These are phyloP conservation scores for Petrocephalus schoutedeni DNA, from an alignment of 2,797 vertebrate species.

Conservation along the genomic window DNA sequence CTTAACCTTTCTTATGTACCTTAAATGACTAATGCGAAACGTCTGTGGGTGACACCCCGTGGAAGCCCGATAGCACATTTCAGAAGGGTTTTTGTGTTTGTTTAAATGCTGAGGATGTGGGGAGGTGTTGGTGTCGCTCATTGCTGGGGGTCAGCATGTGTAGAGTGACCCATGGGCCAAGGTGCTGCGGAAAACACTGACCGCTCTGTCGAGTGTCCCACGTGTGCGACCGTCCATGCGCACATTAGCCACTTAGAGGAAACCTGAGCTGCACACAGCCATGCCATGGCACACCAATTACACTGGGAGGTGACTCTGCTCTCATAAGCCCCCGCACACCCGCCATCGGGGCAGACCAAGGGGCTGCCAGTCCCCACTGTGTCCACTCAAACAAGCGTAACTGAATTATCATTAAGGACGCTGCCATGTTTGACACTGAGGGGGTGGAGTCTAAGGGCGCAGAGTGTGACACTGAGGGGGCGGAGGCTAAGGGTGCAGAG, in stretches of 20 bases:
- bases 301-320: conserved; percentile 54
- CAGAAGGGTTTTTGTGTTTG: conserved; percentile 19
- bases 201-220: conserved; percentile 51
- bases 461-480: background rate
- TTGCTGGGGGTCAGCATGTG: conserved; percentile 53
- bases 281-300: conserved; percentile 57
- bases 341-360: conserved; percentile 36
- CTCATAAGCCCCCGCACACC: conserved; percentile 47
- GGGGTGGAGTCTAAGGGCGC: background rate
- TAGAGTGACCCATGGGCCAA: conserved; percentile 60
- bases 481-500: background rate
- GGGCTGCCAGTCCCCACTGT: background rate
- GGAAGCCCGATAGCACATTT: conserved; percentile 31
- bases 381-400: conserved; percentile 42
- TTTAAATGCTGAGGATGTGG: conserved; percentile 26
- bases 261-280: conserved; percentile 64
- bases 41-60: conserved; percentile 38
- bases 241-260: conserved; percentile 71
- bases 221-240: conserved; percentile 54
- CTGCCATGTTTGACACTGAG: conserved; percentile 33
- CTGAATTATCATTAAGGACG: conserved; percentile 54
- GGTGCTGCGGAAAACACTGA: conserved; percentile 50
- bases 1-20: conserved; percentile 51
- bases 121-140: conserved; percentile 23
- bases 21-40: conserved; percentile 44